Evolutionary conservation across 2,797 vertebrate genomes (phyloP).

Genomic region (Mus minutoides): DNA sequence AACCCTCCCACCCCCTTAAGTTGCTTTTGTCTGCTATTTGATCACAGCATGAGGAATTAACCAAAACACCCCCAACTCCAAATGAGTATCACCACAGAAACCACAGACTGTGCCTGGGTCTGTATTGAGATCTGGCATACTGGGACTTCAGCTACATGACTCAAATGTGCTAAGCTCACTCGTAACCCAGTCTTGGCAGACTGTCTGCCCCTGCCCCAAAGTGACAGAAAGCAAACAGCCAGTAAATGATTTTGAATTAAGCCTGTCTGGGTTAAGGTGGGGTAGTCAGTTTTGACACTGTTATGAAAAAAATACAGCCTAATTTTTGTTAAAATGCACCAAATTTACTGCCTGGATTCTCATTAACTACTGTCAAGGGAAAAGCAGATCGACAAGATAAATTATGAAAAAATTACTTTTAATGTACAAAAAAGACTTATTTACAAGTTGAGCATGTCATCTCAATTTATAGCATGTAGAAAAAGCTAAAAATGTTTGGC

Average conservation of each 20-base stretch:
- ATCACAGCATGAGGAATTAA: background rate
- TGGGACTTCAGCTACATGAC: background rate
- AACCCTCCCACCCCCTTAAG: background rate
- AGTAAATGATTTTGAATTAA: conserved; percentile 33
- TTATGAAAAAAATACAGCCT: conserved; percentile 73
- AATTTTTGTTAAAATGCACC: conserved; percentile 56
- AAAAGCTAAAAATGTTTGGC: conserved; percentile 89
- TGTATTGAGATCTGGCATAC: accelerated
- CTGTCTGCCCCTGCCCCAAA: background rate
- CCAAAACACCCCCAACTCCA: background rate
- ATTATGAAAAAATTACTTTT: conserved; percentile 93
- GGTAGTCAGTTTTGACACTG: conserved; percentile 46
- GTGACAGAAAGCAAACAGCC: conserved; percentile 18
- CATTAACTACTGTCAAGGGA: conserved; percentile 75
- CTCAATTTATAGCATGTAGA: conserved; percentile 88
- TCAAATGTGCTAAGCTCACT: background rate
- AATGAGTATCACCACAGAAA: background rate
- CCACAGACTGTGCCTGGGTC: background rate
- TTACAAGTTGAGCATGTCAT: conserved; percentile 92
- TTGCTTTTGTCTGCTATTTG: background rate
- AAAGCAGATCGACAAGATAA: conserved; percentile 78
- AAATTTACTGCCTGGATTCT: conserved; percentile 69
- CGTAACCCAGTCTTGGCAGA: background rate
- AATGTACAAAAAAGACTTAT: conserved; percentile 96
- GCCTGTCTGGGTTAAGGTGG: conserved; percentile 48